phyloP scores from a whole-genome alignment of 2,888 invertebrate genomes.

The Philopedon plagiatum region DNA sequence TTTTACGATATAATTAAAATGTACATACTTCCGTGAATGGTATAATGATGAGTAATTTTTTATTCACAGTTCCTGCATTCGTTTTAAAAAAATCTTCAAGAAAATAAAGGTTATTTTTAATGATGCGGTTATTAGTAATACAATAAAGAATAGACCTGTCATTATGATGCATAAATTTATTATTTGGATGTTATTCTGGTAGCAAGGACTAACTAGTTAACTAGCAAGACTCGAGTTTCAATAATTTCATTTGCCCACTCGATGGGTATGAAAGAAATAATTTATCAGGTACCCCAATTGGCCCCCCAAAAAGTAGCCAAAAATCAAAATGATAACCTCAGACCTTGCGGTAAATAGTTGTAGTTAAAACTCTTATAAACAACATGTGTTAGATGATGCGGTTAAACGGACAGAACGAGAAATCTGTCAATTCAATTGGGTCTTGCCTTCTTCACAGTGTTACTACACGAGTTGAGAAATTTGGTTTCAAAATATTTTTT shows the following conservation, averaged over 20 bases:
- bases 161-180: no score
- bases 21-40: background rate
- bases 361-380: background rate
- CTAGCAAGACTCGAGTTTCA: no score
- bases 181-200: no score
- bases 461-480: background rate
- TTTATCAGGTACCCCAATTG: no score
- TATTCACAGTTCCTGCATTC: background rate
- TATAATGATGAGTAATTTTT: slow-evolving; percentile 5
- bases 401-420: slow-evolving; percentile 7
- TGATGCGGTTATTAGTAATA: background rate
- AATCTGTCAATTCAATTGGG: slow-evolving; percentile 6
- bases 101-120: slow-evolving; percentile 10
- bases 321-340: no score
- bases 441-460: background rate
- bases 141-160: no score
- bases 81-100: background rate
- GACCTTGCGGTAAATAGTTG: no score
- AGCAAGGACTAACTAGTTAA: no score
- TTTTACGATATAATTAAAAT: background rate
- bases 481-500: background rate
- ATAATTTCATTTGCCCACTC: no score
- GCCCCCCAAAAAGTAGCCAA: no score
- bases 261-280: no score
- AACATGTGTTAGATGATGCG: slow-evolving; percentile 22